phyloP scores from a whole-genome alignment of 2,113 vertebrate genomes.

The Serilophus lunatus region DNA sequence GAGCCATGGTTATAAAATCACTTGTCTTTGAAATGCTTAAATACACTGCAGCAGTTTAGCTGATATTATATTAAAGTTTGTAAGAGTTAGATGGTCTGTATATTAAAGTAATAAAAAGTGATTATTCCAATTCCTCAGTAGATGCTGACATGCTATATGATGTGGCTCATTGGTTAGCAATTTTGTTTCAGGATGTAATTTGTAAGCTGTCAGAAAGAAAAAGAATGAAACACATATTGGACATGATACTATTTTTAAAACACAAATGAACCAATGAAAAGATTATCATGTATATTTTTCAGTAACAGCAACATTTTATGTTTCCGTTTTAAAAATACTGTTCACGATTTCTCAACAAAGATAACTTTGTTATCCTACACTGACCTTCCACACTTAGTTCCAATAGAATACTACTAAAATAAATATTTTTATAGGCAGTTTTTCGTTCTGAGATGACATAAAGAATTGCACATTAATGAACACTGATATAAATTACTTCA shows the following conservation, averaged over 20 bases:
- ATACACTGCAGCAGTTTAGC: background rate
- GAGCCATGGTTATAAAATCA: background rate
- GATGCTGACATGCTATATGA: background rate
- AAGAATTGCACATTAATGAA: background rate
- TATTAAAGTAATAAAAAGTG: background rate
- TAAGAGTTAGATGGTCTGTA: background rate
- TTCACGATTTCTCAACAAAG: background rate
- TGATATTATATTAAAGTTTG: background rate
- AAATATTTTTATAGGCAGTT: background rate
- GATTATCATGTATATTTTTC: background rate
- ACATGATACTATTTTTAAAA: background rate
- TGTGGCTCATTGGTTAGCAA: background rate
- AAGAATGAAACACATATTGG: background rate
- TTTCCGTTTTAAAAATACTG: background rate
- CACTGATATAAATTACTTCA: background rate
- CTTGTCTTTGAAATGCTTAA: background rate
- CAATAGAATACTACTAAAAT: background rate
- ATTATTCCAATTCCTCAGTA: background rate
- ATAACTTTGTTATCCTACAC: background rate
- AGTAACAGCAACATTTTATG: background rate
- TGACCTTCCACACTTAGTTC: background rate
- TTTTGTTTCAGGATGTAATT: background rate
- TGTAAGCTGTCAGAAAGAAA: background rate
- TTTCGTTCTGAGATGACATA: background rate
- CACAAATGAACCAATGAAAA: background rate